phyloP scores from a whole-genome alignment of 2,113 vertebrate genomes.

The Amblyornis subalaris region DNA sequence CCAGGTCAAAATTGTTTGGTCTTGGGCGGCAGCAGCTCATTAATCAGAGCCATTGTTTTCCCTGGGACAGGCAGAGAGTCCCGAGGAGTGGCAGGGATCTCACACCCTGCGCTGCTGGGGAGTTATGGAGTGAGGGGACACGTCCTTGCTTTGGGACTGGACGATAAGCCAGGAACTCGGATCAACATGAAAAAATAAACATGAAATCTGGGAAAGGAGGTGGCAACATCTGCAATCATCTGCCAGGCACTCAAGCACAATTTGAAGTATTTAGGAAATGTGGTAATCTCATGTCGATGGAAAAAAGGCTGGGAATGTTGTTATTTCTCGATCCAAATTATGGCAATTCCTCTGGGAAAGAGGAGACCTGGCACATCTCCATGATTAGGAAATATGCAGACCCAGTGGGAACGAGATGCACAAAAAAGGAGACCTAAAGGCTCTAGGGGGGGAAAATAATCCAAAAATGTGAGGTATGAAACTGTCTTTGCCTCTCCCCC shows the following conservation, averaged over 20 bases:
- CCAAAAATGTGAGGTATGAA: slow-evolving; percentile 45
- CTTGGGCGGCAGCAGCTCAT: background rate
- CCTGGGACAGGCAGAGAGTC: background rate
- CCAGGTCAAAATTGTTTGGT: slow-evolving; percentile 29
- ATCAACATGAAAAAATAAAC: slow-evolving; percentile 9
- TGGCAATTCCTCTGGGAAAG: slow-evolving; percentile 64
- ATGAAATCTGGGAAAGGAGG: slow-evolving; percentile 37
- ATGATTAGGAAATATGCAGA: slow-evolving; percentile 33
- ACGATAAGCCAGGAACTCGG: background rate
- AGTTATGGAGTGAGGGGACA: background rate
- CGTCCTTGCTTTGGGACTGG: background rate
- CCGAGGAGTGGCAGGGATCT: background rate
- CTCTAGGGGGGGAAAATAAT: background rate
- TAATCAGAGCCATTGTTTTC: slow-evolving; percentile 37
- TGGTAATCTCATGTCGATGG: slow-evolving; percentile 10
- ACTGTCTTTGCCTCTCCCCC: background rate
- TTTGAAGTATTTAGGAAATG: slow-evolving; percentile 58
- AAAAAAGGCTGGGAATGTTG: slow-evolving; percentile 56
- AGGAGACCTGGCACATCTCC: slow-evolving; percentile 34
- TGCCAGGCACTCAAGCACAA: slow-evolving; percentile 4
- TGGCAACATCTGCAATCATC: slow-evolving; percentile 48
- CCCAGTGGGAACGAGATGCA: slow-evolving; percentile 11
- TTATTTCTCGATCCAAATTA: slow-evolving; percentile 24
- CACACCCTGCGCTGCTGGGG: background rate
- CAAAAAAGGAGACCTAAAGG: background rate